Conservation (phyloP, 2,113 vertebrate species). For the Tautogolabrus adspersus region DNA sequence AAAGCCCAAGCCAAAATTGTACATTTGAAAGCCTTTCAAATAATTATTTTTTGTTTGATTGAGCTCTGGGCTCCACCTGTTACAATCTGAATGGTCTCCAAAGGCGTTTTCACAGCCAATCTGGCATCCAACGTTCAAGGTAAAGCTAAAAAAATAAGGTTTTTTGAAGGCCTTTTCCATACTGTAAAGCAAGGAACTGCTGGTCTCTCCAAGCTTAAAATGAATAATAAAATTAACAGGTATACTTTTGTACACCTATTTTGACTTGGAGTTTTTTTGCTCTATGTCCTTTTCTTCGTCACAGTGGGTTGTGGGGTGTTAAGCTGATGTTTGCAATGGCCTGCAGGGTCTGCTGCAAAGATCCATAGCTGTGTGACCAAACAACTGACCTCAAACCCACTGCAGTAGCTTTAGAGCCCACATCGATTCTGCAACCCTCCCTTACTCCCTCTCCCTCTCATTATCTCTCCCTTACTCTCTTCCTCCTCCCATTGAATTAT, state of each 20-base stretch:
- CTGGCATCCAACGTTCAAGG: constrained; percentile 40
- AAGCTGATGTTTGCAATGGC: constrained; percentile 35
- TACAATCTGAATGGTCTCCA: constrained; percentile 52
- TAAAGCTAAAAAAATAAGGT: constrained; percentile 32
- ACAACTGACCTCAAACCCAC: constrained; percentile 66
- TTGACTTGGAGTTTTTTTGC: constrained; percentile 34
- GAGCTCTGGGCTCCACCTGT: constrained; percentile 61
- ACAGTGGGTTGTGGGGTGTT: constrained; percentile 23
- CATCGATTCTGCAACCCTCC: constrained; percentile 56
- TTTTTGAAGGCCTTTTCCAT: constrained; percentile 20
- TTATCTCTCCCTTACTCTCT: constrained; percentile 44
- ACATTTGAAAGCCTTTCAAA: constrained; percentile 69
- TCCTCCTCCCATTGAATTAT: constrained; percentile 8
- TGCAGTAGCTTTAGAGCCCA: constrained; percentile 62
- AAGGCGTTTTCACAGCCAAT: constrained; percentile 55
- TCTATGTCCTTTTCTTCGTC: constrained; percentile 29
- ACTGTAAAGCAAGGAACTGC: background rate
- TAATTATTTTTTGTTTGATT: constrained; percentile 55
- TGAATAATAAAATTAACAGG: constrained; percentile 31
- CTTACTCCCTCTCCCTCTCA: constrained; percentile 26
- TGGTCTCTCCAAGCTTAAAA: constrained; percentile 25
- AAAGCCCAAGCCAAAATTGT: constrained; percentile 56
- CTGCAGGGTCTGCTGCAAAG: constrained; percentile 46
- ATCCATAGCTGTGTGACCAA: constrained; percentile 63
- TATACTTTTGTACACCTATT: constrained; percentile 41